A percentile compares a stretch with the other conserved stretches of the same genome.
phyloP scores from a whole-genome alignment of 2,113 vertebrate species.

The Mionectes macconnelli region DNA sequence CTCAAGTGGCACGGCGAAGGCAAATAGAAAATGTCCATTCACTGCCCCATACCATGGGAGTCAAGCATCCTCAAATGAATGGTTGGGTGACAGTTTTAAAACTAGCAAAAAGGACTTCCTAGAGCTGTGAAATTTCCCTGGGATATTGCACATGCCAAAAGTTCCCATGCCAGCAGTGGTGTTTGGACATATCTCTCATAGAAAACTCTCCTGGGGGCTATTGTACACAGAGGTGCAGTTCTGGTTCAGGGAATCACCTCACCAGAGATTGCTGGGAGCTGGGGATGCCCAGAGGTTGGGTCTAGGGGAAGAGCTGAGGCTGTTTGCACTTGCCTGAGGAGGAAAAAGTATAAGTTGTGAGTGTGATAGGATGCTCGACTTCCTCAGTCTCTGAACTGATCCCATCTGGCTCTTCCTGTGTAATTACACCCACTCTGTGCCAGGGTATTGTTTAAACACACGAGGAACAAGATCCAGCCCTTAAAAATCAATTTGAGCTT shows the following conservation, averaged over 20 bases:
- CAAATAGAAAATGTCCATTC: neutral
- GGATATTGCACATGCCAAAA: neutral
- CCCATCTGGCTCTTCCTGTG: neutral
- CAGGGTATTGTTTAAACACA: neutral
- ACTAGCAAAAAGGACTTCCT: neutral
- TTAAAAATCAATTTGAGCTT: neutral
- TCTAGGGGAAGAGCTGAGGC: fast-evolving
- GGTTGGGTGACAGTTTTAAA: neutral
- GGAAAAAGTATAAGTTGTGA: neutral
- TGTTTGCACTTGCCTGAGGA: neutral
- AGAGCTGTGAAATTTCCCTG: neutral
- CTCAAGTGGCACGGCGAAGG: neutral
- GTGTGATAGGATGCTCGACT: neutral
- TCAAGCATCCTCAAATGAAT: neutral
- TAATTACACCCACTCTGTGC: neutral
- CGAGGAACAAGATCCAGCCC: neutral
- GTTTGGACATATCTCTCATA: neutral
- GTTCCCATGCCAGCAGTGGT: neutral
- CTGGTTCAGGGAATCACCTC: neutral
- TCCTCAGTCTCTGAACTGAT: neutral
- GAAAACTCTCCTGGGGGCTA: neutral
- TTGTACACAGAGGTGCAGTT: neutral
- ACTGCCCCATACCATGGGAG: neutral
- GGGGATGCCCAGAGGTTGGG: neutral
- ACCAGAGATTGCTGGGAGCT: neutral